Base-by-base conservation (phyloP, 2,888 invertebrate genomes). In the Melitaea athalia region DNA sequence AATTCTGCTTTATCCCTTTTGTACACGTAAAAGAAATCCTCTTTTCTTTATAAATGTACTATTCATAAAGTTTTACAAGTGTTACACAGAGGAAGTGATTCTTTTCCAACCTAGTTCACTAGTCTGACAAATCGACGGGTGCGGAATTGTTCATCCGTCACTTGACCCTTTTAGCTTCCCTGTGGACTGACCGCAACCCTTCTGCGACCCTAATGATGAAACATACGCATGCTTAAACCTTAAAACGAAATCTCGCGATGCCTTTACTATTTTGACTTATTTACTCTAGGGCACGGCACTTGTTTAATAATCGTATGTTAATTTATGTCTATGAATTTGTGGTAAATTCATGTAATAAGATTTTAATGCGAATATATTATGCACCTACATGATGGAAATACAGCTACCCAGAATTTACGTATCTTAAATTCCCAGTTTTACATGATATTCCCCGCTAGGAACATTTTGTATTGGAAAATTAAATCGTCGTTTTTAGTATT, bases 61-160 rank as follows among this genome's bases (percentile, higher is more conserved):
- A 7, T 38, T 49, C 33, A 12, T 11, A 59, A 24, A 52, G 50
- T 17, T 59, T 65, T 49, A 42, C 38, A 24, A 38, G 38, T 47
- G 61, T 66, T 49, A 55, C 24, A 38, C 12, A 55, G 15, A 62
- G 11, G 55, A 49, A 66, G 17, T 42, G 12, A 61, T 61, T 55
- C 15, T 66, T 47, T 61, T 66, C 60, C 45, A 60, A 66, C 60
- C 60, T 60, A 60, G 60, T 66, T 66, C 60, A 31, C 60, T 62
- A 47, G 47, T 61, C 66, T 62, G 66, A 66, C 66, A 61, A 66
- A 66, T 66, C 61, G 66, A 55, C 38, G 38, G 47, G 53, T 61
- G 61, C 55, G 47, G 60, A 66, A 66, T 66, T 66, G 66, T 66
- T 62, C 66, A 66, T 66, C 66, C 66, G 55, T 66, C 55, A 66